Percentiles rank a stretch among this genome's conserved stretches.
Evolutionary conservation across 2,797 vertebrate genomes (phyloP).

Genomic region (Hypotaenidia okinawae): DNA sequence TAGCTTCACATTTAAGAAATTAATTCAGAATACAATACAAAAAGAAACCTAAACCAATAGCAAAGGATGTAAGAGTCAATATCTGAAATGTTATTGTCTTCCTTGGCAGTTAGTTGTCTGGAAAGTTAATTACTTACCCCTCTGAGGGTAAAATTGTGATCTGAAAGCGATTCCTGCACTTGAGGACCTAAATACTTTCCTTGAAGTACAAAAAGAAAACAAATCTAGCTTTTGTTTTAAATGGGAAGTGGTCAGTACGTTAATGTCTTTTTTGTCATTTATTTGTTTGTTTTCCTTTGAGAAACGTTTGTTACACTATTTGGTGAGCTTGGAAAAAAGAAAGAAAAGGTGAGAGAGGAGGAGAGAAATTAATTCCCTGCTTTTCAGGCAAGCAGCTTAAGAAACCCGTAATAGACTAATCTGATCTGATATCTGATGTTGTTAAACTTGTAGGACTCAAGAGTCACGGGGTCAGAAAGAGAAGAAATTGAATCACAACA

Average conservation of each 20-base stretch:
- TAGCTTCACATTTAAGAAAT: neutral
- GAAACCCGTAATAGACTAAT: neutral
- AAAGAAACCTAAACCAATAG: neutral
- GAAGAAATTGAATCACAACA: neutral
- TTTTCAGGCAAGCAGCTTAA: neutral
- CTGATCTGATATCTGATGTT: neutral
- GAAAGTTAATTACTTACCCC: neutral
- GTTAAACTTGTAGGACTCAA: neutral
- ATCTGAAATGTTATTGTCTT: neutral
- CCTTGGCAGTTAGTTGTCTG: neutral
- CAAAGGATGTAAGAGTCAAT: neutral
- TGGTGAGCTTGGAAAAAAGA: neutral
- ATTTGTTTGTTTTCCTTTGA: neutral
- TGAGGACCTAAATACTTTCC: neutral
- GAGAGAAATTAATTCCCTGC: neutral
- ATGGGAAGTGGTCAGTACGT: neutral
- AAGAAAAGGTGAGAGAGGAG: neutral
- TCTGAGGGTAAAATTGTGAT: neutral
- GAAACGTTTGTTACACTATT: neutral
- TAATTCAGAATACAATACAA: neutral
- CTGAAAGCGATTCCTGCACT: neutral
- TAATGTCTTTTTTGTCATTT: neutral
- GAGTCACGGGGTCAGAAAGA: neutral
- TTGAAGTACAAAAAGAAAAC: neutral
- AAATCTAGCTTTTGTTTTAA: neutral